These are phyloP conservation scores for Congeria kusceri DNA, from an alignment of 2,888 invertebrate species.

Conservation along the genomic window DNA sequence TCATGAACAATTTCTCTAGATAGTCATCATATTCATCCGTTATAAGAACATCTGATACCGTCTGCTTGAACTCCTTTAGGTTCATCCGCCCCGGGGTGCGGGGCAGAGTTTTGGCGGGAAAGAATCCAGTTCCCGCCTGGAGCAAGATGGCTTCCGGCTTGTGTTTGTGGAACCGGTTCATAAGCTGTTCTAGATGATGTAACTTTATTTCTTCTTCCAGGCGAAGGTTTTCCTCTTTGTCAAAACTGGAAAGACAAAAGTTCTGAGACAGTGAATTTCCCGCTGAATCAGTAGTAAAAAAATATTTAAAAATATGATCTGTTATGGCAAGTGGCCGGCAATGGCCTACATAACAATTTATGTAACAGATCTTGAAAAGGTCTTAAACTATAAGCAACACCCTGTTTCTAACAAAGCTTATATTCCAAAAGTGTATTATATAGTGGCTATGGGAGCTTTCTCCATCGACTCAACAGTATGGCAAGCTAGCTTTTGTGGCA, in stretches of 20 bases:
- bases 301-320: too few relatives aligned
- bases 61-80: slow-evolving; percentile 82
- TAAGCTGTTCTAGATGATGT: slow-evolving; percentile 82
- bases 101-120: slow-evolving; percentile 74
- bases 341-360: too few relatives aligned
- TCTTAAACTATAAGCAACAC: too few relatives aligned
- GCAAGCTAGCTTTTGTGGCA: too few relatives aligned
- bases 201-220: slow-evolving; percentile 84
- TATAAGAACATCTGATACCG: slow-evolving; percentile 80
- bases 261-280: too few relatives aligned
- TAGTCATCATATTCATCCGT: slow-evolving; percentile 83
- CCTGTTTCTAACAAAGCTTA: too few relatives aligned
- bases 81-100: slow-evolving; percentile 82
- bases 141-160: slow-evolving; percentile 75
- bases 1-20: slow-evolving; percentile 83
- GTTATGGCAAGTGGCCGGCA: too few relatives aligned
- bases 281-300: too few relatives aligned
- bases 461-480: too few relatives aligned
- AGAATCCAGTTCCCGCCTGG: slow-evolving; percentile 76
- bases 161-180: slow-evolving; percentile 80
- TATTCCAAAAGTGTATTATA: too few relatives aligned
- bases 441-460: too few relatives aligned
- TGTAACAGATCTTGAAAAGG: too few relatives aligned
- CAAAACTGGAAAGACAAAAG: slow-evolving; percentile 72
- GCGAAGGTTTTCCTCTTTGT: slow-evolving; percentile 77